Evolutionary conservation across 2,113 vertebrate genomes (phyloP).

Genomic region (Ammodytes marinus): DNA sequence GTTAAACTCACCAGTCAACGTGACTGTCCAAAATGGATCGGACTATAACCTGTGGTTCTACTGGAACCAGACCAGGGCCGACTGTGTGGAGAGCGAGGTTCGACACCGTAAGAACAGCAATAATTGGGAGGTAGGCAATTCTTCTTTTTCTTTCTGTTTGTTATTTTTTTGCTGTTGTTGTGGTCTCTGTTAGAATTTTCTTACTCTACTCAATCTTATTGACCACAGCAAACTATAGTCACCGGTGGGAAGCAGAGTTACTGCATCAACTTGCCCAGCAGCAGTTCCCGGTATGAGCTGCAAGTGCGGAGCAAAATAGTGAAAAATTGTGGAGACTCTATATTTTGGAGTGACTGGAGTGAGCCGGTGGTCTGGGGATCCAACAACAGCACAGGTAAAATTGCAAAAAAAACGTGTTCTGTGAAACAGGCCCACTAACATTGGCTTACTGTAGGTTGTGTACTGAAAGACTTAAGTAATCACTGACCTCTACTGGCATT

Average conservation of each 20-base stretch:
- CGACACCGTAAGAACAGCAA: slow-evolving; percentile 48
- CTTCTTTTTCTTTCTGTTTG: neutral
- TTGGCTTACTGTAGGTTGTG: neutral
- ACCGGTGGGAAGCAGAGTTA: fast-evolving
- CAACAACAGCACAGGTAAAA: slow-evolving; percentile 62
- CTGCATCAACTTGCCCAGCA: slow-evolving; percentile 71
- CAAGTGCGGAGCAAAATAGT: slow-evolving; percentile 65
- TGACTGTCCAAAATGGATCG: slow-evolving; percentile 48
- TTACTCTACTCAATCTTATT: neutral
- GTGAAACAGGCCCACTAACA: neutral
- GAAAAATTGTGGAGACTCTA: neutral
- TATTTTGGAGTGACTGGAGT: slow-evolving; percentile 82
- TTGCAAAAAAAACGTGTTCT: neutral
- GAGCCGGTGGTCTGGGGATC: slow-evolving; percentile 73
- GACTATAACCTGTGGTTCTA: slow-evolving; percentile 67
- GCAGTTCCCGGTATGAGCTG: slow-evolving; percentile 67
- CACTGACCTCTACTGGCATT: neutral
- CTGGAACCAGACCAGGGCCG: slow-evolving; percentile 22
- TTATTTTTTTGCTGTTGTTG: neutral
- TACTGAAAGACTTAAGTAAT: neutral
- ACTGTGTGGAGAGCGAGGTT: slow-evolving; percentile 53
- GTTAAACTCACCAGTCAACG: slow-evolving; percentile 63
- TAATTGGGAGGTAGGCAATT: slow-evolving; percentile 48
- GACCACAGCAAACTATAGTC: neutral
- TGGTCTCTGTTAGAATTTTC: neutral